These are phyloP conservation scores for Taphrorychus bicolor DNA, from an alignment of 2,888 invertebrate species.

Conservation along the genomic window DNA sequence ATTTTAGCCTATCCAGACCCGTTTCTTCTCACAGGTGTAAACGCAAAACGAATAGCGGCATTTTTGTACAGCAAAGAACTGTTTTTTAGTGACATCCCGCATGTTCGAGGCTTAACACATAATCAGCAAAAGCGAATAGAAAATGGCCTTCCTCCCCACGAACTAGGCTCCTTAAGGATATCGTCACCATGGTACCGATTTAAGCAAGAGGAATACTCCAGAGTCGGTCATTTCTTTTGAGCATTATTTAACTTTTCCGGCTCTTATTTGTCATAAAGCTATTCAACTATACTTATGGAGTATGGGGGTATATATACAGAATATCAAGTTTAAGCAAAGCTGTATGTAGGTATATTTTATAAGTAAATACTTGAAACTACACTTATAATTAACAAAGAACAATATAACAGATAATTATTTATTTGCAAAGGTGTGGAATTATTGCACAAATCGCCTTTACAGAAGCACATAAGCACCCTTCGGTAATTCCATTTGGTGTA, in stretches of 20 bases:
- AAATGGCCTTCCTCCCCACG: constrained; percentile 68
- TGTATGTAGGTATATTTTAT: background rate
- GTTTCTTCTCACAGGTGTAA: constrained; percentile 66
- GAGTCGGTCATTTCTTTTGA: background rate
- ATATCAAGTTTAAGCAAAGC: background rate
- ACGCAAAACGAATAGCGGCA: constrained; percentile 65
- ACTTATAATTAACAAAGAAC: background rate
- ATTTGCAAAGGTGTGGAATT: constrained; percentile 42
- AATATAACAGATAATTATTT: constrained; percentile 38
- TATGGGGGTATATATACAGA: background rate
- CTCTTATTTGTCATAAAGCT: too few relatives aligned
- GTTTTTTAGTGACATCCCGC: constrained; percentile 72
- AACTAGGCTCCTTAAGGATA: constrained; percentile 68
- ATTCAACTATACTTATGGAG: too few relatives aligned
- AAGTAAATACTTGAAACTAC: background rate
- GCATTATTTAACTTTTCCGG: background rate
- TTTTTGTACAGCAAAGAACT: constrained; percentile 64
- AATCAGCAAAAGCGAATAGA: constrained; percentile 67
- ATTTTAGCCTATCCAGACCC: constrained; percentile 63
- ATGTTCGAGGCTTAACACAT: constrained; percentile 66
- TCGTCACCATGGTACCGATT: constrained; percentile 64
- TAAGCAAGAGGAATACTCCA: background rate
- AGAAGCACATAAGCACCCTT: constrained; percentile 90
- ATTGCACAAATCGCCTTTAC: constrained; percentile 89
- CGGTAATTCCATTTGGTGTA: constrained; percentile 83